Base-by-base conservation (phyloP, 2,888 invertebrate genomes). In the Norana najaformis region DNA sequence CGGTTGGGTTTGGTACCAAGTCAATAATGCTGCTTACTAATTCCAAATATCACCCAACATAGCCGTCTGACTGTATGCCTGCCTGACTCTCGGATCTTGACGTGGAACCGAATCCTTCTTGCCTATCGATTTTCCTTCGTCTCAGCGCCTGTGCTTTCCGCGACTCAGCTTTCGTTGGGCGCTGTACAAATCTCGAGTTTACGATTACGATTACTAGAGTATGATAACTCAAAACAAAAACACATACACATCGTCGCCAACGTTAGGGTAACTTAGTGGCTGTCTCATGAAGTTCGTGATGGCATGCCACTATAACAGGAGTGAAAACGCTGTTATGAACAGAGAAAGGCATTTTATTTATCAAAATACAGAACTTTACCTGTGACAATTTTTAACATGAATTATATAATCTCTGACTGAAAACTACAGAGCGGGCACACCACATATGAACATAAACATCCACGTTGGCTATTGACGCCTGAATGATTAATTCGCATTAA, bases 311-410 rank as follows among this genome's bases (percentile, higher is more conserved):
- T 8, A 69, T 30, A n/a, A 4, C 0, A 8, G n/a, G n/a, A 69
- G 16, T 69, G 69, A 69, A 69, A 69, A 69, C 0, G 23, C 23
- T 69, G n/a, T 8, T 69, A 6, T 69, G 30, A 11, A 6, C 30
- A n/a, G 16, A 69, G 8, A 11, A 69, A 69, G n/a, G 11, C n/a
- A 69, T 13, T 69, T 69, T 69, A n/a, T 69, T 30, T n/a, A 8
- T 47, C 23, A 47, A 69, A 69, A 69, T 69, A 69, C 69, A 69
- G 69, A 69, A 69, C 69, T 69, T 69, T 69, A 69, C 69, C 69
- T 69, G 69, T 8, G 69, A 69, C n/a, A 69, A 69, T 11, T 69
- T 69, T 69, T 8, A 8, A 69, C n/a, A n/a, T 69, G 30, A 69
- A 11, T n/a, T 69, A 69, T n/a, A n/a, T n/a, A n/a, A n/a, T 69